phyloP scores from a whole-genome alignment of 2,113 vertebrate genomes.

The Prionailurus viverrinus region DNA sequence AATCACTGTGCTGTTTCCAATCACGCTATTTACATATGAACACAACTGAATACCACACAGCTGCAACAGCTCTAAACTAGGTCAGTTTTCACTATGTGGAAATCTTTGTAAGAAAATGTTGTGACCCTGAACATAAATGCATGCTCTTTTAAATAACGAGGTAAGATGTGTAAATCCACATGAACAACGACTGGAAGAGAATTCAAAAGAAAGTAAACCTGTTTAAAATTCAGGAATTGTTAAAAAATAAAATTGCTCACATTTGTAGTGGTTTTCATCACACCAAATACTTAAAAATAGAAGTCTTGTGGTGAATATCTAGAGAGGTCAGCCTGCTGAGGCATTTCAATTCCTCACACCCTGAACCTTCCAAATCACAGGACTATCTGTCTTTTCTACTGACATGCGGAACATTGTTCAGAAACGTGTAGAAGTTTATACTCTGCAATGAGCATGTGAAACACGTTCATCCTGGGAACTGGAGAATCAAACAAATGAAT shows the following conservation, averaged over 20 bases:
- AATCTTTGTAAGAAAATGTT: background rate
- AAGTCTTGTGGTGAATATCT: background rate
- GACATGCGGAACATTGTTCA: background rate
- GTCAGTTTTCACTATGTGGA: background rate
- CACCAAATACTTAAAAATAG: slow-evolving; percentile 10
- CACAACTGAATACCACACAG: background rate
- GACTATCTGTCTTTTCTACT: background rate
- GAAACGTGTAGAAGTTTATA: background rate
- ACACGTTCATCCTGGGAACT: background rate
- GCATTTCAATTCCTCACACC: background rate
- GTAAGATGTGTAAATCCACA: background rate
- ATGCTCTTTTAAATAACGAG: background rate
- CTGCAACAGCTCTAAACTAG: background rate
- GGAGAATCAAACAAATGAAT: background rate
- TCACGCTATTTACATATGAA: background rate
- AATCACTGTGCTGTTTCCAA: background rate
- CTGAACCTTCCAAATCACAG: background rate
- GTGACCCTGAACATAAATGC: background rate
- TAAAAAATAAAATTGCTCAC: background rate
- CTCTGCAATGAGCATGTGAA: background rate
- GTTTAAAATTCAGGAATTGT: background rate
- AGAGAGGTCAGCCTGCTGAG: background rate
- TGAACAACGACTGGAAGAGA: background rate
- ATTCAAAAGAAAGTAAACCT: background rate
- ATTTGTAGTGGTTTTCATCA: background rate